These are phyloP conservation scores for Sakesphorus luctuosus DNA, from an alignment of 2,113 vertebrate genomes.

Conservation along the genomic window DNA sequence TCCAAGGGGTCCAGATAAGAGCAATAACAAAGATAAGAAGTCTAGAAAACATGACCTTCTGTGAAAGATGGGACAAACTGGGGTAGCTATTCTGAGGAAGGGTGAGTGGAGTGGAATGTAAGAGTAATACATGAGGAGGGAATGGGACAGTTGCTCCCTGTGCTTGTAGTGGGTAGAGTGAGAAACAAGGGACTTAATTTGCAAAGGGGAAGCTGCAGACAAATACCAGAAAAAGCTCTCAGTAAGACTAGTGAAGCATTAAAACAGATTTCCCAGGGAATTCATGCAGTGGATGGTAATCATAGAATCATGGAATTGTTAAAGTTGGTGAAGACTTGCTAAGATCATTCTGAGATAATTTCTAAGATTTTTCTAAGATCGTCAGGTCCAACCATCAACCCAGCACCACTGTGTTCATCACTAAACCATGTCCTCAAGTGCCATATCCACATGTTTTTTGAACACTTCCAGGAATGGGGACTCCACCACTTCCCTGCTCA, in stretches of 20 bases:
- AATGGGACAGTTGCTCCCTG: neutral
- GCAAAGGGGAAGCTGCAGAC: neutral
- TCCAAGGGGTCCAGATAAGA: neutral
- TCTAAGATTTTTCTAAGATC: neutral
- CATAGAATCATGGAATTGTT: neutral
- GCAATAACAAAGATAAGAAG: neutral
- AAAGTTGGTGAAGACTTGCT: neutral
- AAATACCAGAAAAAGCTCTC: neutral
- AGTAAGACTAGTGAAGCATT: neutral
- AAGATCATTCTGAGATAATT: neutral
- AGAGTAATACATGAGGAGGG: neutral
- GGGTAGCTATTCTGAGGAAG: neutral
- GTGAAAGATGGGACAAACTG: neutral
- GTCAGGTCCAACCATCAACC: neutral
- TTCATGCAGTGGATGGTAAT: neutral
- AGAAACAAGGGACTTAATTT: neutral
- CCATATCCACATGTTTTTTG: rapidly evolving
- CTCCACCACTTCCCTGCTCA: neutral
- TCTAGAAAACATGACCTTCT: neutral
- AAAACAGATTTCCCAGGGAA: neutral
- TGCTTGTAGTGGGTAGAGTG: neutral
- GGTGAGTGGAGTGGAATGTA: neutral
- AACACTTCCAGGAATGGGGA: neutral
- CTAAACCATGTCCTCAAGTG: neutral
- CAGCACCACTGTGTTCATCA: neutral